Conservation (phyloP, 2,113 vertebrate species). For the Loxodonta africana region DNA sequence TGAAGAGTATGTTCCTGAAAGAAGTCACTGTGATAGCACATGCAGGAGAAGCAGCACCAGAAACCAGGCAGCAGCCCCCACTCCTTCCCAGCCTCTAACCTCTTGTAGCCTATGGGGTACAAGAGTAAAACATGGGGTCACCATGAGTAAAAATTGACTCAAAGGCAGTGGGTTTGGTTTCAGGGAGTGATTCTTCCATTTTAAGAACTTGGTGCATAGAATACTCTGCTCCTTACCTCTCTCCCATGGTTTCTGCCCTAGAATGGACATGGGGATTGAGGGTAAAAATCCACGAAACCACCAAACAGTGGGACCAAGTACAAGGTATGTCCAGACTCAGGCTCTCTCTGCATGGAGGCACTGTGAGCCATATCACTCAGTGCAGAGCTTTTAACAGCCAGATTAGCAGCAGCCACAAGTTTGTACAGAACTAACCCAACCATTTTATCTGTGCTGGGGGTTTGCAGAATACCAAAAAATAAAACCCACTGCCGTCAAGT, state of each 20-base stretch:
- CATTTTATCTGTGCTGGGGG: neutral
- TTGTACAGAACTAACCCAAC: neutral
- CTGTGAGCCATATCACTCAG: no score
- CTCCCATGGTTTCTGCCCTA: no score
- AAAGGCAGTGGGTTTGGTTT: neutral
- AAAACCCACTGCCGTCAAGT: no score
- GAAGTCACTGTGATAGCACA: rapidly evolving
- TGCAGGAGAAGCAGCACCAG: neutral
- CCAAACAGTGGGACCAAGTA: neutral
- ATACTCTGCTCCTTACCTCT: neutral
- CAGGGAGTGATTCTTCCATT: neutral
- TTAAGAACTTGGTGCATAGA: rapidly evolving
- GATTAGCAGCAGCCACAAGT: no score
- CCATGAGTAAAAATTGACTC: no score
- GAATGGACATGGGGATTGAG: neutral
- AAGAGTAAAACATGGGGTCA: no score
- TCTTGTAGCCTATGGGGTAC: no score
- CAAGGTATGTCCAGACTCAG: neutral
- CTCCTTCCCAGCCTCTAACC: rapidly evolving
- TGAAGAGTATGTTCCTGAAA: neutral
- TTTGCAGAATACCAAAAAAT: neutral
- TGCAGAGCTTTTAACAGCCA: neutral
- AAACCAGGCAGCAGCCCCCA: neutral
- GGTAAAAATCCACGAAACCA: neutral
- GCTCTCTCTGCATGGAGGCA: neutral